Percentiles rank a stretch among this genome's conserved stretches.
These are phyloP conservation scores for Drosophila pseudotakahashii DNA, from an alignment of 2,888 invertebrate species.

Conservation along the genomic window DNA sequence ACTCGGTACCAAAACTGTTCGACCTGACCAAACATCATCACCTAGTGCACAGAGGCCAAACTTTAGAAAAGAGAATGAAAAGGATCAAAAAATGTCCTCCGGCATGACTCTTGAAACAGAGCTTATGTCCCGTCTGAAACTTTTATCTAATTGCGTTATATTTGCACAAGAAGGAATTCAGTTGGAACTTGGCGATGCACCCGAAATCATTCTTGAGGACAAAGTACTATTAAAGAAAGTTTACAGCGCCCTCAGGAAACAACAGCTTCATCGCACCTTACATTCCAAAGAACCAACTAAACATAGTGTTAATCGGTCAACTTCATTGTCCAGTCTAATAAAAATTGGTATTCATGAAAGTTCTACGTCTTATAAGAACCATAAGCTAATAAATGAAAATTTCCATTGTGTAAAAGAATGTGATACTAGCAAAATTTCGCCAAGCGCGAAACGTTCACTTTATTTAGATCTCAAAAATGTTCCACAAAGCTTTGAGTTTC, in stretches of 20 bases:
- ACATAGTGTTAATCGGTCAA: constrained; percentile 55
- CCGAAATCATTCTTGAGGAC: constrained; percentile 89
- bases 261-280: constrained; percentile 81
- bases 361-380: neutral
- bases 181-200: constrained; percentile 85
- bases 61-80: constrained; percentile 10
- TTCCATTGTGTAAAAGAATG: neutral
- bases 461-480: neutral
- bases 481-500: neutral
- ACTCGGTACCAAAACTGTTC: constrained; percentile 77
- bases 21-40: constrained; percentile 81
- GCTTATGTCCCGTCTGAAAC: constrained; percentile 68
- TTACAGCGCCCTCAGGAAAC: constrained; percentile 81
- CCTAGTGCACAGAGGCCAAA: constrained; percentile 79
- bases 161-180: constrained; percentile 79
- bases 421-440: constrained; percentile 6
- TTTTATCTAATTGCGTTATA: constrained; percentile 54
- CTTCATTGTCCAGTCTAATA: constrained; percentile 69
- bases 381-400: neutral
- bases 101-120: constrained; percentile 47
- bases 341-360: constrained; percentile 50
- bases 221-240: constrained; percentile 88
- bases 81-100: neutral
- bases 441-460: neutral
- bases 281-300: constrained; percentile 69